These are phyloP conservation scores for Enteromius paludinosus DNA, from an alignment of 2,797 vertebrate genomes.

Conservation along the genomic window DNA sequence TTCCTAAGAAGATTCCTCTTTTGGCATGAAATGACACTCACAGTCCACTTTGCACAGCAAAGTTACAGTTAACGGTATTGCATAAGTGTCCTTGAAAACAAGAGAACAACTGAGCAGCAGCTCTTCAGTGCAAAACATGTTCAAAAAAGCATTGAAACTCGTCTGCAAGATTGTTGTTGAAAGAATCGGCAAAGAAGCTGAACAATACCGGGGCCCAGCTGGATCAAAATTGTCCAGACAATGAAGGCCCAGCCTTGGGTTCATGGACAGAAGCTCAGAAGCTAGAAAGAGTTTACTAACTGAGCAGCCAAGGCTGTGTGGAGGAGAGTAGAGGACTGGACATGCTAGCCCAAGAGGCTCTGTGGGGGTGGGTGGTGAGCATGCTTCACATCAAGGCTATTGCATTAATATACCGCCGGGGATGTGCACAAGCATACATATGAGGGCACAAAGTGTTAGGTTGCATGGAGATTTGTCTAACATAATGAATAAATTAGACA, in stretches of 20 bases:
- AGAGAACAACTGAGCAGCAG: neutral
- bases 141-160: neutral
- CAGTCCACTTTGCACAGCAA: neutral
- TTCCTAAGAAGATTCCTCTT: neutral
- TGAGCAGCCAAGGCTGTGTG: constrained; percentile 24
- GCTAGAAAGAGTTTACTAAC: neutral
- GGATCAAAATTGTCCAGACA: neutral
- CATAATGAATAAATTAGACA: constrained; percentile 45
- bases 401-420: constrained; percentile 43
- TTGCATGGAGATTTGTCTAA: constrained; percentile 28
- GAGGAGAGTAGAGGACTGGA: constrained; percentile 8
- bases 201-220: constrained; percentile 29
- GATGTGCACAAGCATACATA: constrained; percentile 47
- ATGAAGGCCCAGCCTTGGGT: constrained; percentile 5
- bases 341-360: constrained; percentile 4
- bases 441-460: constrained; percentile 26
- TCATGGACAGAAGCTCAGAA: constrained; percentile 27
- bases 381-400: constrained; percentile 49
- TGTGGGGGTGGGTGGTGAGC: constrained; percentile 24
- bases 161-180: neutral
- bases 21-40: neutral
- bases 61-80: neutral
- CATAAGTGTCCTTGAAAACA: neutral
- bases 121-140: neutral
- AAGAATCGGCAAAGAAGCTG: neutral